Evolutionary conservation across 92 coral and sea anemone species (phyloP).

Genomic region (Palythoa grandis): DNA sequence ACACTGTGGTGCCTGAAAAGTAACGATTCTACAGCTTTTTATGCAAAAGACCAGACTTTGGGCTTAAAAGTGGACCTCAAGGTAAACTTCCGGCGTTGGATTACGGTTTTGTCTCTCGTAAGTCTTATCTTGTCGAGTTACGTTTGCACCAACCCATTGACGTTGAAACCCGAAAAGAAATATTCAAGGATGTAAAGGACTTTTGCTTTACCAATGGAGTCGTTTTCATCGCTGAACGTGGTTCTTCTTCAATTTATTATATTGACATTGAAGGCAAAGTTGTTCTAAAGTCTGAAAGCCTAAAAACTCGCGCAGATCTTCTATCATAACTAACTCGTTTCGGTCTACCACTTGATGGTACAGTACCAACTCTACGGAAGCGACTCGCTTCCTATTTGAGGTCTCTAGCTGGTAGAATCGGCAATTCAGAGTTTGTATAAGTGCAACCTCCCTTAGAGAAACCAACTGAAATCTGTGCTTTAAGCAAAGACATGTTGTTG

Average conservation of each 20-base stretch:
- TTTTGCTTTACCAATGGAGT: constrained; percentile 41
- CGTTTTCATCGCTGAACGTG: constrained; percentile 49
- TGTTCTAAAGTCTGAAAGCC: constrained; percentile 18
- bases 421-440: too few species aligned
- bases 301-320: constrained; percentile 8
- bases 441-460: too few species aligned
- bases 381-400: constrained; percentile 5
- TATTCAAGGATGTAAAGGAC: constrained; percentile 59
- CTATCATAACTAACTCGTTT: too few species aligned
- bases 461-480: too few species aligned
- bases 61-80: constrained; percentile 47
- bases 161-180: constrained; percentile 46
- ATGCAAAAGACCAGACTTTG: constrained; percentile 43
- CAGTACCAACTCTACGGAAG: constrained; percentile 1
- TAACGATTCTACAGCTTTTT: constrained; percentile 18
- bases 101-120: constrained; percentile 47
- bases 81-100: constrained; percentile 41
- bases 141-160: constrained; percentile 57
- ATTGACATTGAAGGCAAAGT: constrained; percentile 50
- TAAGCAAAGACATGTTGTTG: too few species aligned
- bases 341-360: too few species aligned
- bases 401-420: constrained; percentile 8
- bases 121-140: constrained; percentile 34
- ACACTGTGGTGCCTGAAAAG: not conserved
- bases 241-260: constrained; percentile 38